These are phyloP conservation scores for Synergus itoensis DNA, from an alignment of 2,888 invertebrate species.

Conservation along the genomic window DNA sequence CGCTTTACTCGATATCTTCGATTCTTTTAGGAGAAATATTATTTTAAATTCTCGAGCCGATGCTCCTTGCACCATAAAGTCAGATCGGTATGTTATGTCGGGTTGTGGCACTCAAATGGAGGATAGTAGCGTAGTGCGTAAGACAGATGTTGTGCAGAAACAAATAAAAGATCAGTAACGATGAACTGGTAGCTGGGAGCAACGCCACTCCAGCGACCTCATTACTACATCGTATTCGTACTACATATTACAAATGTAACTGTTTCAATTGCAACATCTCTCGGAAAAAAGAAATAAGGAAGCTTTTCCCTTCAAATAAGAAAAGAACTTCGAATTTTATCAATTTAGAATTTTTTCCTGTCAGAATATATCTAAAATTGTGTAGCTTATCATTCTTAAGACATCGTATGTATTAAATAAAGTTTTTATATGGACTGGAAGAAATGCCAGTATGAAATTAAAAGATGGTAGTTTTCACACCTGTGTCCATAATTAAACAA, in stretches of 20 bases:
- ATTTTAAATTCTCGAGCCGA: slow-evolving; percentile 61
- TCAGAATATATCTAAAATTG: neutral
- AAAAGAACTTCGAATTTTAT: neutral
- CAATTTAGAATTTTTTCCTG: neutral
- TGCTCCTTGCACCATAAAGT: slow-evolving; percentile 67
- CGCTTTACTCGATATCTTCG: neutral
- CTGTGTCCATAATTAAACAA: neutral
- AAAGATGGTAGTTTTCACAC: neutral
- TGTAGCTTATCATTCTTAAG: too few relatives aligned
- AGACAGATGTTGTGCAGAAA: slow-evolving; percentile 66
- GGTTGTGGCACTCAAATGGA: slow-evolving; percentile 58
- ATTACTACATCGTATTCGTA: slow-evolving; percentile 37
- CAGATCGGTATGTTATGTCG: slow-evolving; percentile 58
- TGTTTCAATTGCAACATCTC: slow-evolving; percentile 23
- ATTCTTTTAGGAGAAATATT: slow-evolving; percentile 63
- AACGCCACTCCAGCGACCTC: slow-evolving; percentile 52
- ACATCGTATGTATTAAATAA: too few relatives aligned
- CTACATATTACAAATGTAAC: slow-evolving; percentile 15
- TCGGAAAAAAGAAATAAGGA: slow-evolving; percentile 39
- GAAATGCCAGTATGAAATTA: neutral
- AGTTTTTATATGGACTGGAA: neutral
- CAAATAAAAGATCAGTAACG: slow-evolving; percentile 58
- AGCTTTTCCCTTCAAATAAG: neutral
- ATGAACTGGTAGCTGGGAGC: slow-evolving; percentile 54
- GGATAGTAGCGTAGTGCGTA: slow-evolving; percentile 59